Conservation (phyloP, 2,888 invertebrate species). For the Pammene fasciana region DNA sequence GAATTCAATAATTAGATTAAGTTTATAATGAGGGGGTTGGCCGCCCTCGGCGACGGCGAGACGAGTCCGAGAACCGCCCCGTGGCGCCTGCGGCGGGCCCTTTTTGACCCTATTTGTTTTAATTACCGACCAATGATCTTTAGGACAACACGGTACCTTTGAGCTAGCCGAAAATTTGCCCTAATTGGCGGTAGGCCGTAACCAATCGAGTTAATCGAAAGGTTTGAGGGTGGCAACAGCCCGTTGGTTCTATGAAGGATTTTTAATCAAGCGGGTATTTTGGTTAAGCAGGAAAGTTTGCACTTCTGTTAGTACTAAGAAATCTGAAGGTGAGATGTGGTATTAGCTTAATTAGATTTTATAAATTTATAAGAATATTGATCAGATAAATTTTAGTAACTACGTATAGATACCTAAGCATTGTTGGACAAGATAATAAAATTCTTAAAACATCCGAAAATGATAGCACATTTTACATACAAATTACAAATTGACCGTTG, state of each 20-base stretch:
- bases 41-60: constrained; percentile 74
- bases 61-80: constrained; percentile 69
- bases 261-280: constrained; percentile 38
- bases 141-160: constrained; percentile 75
- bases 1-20: constrained; percentile 84
- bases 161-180: constrained; percentile 75
- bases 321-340: neutral
- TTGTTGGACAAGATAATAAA: too few species aligned
- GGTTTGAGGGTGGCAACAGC: constrained; percentile 43
- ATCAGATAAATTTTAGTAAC: too few species aligned
- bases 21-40: constrained; percentile 79
- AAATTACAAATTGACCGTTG: too few species aligned
- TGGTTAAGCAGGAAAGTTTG: constrained; percentile 30
- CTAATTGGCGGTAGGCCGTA: constrained; percentile 74
- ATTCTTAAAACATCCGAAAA: too few species aligned
- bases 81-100: constrained; percentile 79
- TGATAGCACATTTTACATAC: too few species aligned
- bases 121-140: constrained; percentile 79
- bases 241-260: constrained; percentile 47
- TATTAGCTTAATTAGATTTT: neutral
- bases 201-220: constrained; percentile 56
- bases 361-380: neutral
- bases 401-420: too few species aligned
- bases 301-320: constrained; percentile 14
- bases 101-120: constrained; percentile 83